A percentile compares a stretch with the other conserved stretches of the same genome.
phyloP scores from a whole-genome alignment of 1,140 invertebrate genomes.

The Drosophila pseudoananassae region DNA sequence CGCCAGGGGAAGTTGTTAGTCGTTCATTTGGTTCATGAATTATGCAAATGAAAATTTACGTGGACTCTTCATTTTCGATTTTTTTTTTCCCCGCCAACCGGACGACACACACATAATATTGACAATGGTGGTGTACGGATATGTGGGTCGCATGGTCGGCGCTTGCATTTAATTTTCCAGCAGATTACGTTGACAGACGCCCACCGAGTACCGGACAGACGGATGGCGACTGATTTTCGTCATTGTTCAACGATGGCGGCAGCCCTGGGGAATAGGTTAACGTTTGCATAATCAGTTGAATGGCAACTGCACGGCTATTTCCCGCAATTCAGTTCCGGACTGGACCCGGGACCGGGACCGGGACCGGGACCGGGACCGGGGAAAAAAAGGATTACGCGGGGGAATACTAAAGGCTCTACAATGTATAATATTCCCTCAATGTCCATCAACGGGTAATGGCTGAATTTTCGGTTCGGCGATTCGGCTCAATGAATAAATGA shows the following conservation, averaged over 20 bases:
- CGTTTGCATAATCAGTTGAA: conserved; percentile 44
- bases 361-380: too few species aligned
- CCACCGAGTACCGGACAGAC: background rate
- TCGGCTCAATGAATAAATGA: background rate
- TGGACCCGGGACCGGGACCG: background rate
- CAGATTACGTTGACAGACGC: conserved; percentile 40
- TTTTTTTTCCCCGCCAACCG: conserved; percentile 13
- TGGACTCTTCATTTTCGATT: conserved; percentile 17
- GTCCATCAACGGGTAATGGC: background rate
- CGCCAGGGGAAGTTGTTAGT: conserved; percentile 7
- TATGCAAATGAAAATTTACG: conserved; percentile 61
- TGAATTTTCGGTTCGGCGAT: background rate
- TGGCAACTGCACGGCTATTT: conserved; percentile 12
- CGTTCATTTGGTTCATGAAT: conserved; percentile 61
- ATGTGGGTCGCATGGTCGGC: conserved; percentile 10
- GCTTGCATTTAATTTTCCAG: conserved; percentile 73
- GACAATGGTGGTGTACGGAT: conserved; percentile 31
- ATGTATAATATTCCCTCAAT: background rate
- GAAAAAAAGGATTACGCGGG: conserved; percentile 27
- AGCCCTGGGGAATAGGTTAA: conserved; percentile 21
- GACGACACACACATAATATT: conserved; percentile 15
- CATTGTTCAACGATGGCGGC: conserved; percentile 33
- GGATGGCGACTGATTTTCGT: conserved; percentile 38
- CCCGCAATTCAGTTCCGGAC: background rate
- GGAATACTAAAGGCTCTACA: background rate